Evolutionary conservation across 2,888 invertebrate genomes (phyloP), one percentile per base, ranked within the genome.

Genomic region (Dioctria rufipes): DNA sequence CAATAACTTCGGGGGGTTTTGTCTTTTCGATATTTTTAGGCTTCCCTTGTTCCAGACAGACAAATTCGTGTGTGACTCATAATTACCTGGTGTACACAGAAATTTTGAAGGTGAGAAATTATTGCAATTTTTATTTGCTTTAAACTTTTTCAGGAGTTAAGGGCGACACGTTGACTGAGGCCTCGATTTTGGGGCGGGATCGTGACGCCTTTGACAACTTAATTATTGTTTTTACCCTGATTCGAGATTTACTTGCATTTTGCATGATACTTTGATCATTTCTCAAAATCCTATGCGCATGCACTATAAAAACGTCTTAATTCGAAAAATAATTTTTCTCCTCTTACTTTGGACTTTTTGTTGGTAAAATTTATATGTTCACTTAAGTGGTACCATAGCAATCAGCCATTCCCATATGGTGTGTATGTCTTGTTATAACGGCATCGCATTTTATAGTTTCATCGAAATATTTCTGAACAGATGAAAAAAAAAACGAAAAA

Each of bases 61-160:
- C 46, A 8, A 46, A 46, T 8, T 46, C 25, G 25, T 42, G 25
- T 61, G 58, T 25, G 60, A 60, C 13, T 61, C 60, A 25, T 75
- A 75, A 75, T 75, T 75, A 75, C 43, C 43, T n/a, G 40, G 58
- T 75, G 75, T 60, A 75, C 75, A 60, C 60, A 60, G 75, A 37
- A 11, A 73, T 9, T 39, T 71, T 60, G 75, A 75, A 75, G 75
- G 75, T 75, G 75, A 75, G 75, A 75, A 75, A 60, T 75, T 75
- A 61, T 61, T 61, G 75, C 42, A 75, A 75, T 60, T 60, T 75
- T 75, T 75, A 58, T 75, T 75, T 75, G 60, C 60, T 61, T 75
- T 75, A 13, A 71, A 25, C 39, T 39, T 8, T 13, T 37, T 71
- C 37, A 5, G 63, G 51, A 71, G 39, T 63, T 63, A 51, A n/a